These are phyloP conservation scores for Pseudoatta argentina DNA, from an alignment of 1,140 invertebrate species.

Conservation along the genomic window DNA sequence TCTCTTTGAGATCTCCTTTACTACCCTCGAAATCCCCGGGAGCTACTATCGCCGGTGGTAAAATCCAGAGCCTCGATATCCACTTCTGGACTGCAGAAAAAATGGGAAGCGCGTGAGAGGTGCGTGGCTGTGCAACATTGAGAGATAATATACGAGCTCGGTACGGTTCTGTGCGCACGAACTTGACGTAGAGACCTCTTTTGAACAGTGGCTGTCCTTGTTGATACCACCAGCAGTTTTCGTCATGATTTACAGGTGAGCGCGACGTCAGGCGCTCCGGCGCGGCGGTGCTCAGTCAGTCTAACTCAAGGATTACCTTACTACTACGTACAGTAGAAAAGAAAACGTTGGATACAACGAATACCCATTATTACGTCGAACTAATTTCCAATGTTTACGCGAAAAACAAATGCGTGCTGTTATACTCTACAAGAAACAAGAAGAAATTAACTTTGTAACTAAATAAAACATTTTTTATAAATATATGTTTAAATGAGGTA, in stretches of 20 bases:
- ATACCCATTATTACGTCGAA: slow-evolving; percentile 1
- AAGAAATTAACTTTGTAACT: background rate
- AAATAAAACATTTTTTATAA: background rate
- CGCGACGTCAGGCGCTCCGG: slow-evolving; percentile 24
- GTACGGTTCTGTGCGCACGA: slow-evolving; percentile 52
- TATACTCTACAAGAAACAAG: background rate
- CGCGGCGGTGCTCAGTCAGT: slow-evolving; percentile 29
- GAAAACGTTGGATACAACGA: background rate
- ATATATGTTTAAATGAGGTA: background rate
- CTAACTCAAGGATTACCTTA: slow-evolving; percentile 13
- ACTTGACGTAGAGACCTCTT: slow-evolving; percentile 76
- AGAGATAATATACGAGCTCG: slow-evolving; percentile 60
- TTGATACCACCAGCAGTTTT: slow-evolving; percentile 53
- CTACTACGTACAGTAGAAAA: background rate
- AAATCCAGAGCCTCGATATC: slow-evolving; percentile 56
- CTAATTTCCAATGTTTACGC: slow-evolving; percentile 10
- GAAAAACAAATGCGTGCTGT: background rate
- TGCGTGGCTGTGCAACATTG: slow-evolving; percentile 56
- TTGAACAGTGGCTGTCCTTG: slow-evolving; percentile 75
- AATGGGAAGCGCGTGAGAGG: slow-evolving; percentile 35
- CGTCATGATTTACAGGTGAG: slow-evolving; percentile 75
- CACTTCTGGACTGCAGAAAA: slow-evolving; percentile 55
- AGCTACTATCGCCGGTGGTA: slow-evolving; percentile 50
- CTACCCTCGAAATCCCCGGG: slow-evolving; percentile 45
- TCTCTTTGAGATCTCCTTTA: slow-evolving; percentile 35